These are phyloP conservation scores for Parelbella ahira DNA, from an alignment of 2,888 invertebrate species.

Conservation along the genomic window DNA sequence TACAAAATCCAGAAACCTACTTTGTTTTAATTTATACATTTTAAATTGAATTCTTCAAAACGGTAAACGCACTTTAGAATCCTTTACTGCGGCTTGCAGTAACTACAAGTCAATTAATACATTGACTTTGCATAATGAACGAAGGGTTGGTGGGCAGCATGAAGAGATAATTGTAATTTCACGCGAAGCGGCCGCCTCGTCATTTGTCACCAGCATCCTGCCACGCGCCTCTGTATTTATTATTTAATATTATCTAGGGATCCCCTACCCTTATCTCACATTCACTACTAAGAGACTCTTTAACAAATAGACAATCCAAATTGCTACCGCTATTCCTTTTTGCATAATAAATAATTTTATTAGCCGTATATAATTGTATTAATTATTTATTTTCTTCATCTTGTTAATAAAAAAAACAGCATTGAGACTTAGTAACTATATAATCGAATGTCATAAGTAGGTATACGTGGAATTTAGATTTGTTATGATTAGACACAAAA, in stretches of 20 bases:
- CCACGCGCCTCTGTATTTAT: conserved; percentile 73
- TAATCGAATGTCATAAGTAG: too few species aligned
- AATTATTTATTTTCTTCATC: too few species aligned
- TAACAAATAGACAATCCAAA: conserved; percentile 38
- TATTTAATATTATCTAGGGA: conserved; percentile 68
- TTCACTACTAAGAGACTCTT: conserved; percentile 55
- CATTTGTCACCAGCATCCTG: conserved; percentile 80
- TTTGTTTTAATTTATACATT: too few species aligned
- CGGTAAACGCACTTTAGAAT: too few species aligned
- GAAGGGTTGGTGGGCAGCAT: conserved; percentile 54
- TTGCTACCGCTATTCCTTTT: conserved; percentile 1
- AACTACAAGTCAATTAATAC: conserved; percentile 43
- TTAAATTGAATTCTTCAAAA: too few species aligned
- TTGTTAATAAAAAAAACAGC: too few species aligned
- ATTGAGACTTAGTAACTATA: too few species aligned
- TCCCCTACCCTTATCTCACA: conserved; percentile 55
- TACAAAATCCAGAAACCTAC: too few species aligned
- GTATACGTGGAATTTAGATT: too few species aligned
- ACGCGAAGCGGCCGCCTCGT: conserved; percentile 57
- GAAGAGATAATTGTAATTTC: conserved; percentile 77
- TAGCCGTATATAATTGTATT: conserved; percentile 1
- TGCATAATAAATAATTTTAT: conserved; percentile 12
- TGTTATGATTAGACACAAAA: too few species aligned
- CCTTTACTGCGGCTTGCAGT: conserved; percentile 37
- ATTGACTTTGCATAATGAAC: conserved; percentile 70